Evolutionary conservation across 2,888 invertebrate species (phyloP), one percentile per base, ranked within the genome.

Genomic region (Polietes domitor): DNA sequence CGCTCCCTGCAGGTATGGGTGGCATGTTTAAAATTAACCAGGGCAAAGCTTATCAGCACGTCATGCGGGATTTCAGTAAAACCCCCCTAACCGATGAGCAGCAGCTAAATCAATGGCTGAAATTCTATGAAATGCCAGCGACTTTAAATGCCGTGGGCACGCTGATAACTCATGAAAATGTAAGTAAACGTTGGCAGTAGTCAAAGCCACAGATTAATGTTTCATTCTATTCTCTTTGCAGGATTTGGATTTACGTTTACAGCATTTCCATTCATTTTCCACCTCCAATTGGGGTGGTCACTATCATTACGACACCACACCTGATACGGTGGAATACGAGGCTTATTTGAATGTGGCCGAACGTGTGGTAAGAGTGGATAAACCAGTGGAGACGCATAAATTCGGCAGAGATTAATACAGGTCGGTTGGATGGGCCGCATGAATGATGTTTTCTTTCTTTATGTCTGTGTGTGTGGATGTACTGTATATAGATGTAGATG

Each of bases 261-360:
- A 99, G 92, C 99, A 99, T 93, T 99, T 99, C 92, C 99, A 99
- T 93, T 97, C 97, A 90, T 97, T 96, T 92, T 96, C 96, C 87
- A 93, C 94, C 89, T 95, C 95, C 91, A 96, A 96, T 80, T 95
- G 96, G 93, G 98, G 97, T 86, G 99, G 99, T 0, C 99, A 99
- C 93, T 99, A 99, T 93, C 99, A 99, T 93, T 96, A 96, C 91
- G 99, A 99, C 93, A 96, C 96, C 9, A 97, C 98, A 37, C 98
- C 99, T 0, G 95, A 95, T 9, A 93, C 91, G n/a, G 98, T 95
- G 10, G 96, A 96, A 90, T 91, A 99, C 93, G 94, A 97, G 89
- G 99, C 96, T 0, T 99, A 97, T 93, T 97, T 99, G 91, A 95
- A 94, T 89, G 92, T 96, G 55, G 98, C 96, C 2, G 94, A 94